phyloP scores from a whole-genome alignment of 2,888 invertebrate genomes.

The Hoplodrina blanda region DNA sequence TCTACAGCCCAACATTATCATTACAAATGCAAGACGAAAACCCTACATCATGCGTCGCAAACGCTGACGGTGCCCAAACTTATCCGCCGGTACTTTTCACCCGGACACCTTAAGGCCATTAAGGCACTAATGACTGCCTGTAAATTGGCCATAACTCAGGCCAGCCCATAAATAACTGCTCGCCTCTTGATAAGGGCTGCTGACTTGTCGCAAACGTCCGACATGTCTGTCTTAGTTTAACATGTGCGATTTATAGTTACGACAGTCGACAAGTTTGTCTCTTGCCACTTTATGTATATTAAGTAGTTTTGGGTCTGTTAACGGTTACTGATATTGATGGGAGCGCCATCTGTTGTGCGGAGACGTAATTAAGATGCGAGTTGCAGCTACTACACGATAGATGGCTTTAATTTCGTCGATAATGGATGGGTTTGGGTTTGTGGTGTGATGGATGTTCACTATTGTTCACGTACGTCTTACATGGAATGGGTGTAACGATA shows the following conservation, averaged over 20 bases:
- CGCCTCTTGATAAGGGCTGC: conserved; percentile 88
- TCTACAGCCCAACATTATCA: conserved; percentile 51
- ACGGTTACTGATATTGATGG: conserved; percentile 62
- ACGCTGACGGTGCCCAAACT: conserved; percentile 82
- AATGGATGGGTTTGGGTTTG: conserved; percentile 23
- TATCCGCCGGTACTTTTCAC: conserved; percentile 83
- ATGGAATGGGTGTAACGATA: not conserved
- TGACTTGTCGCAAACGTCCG: conserved; percentile 85
- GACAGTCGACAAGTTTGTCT: conserved; percentile 61
- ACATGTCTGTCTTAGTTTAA: conserved; percentile 87
- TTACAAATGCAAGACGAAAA: conserved; percentile 67
- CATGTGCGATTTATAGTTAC: conserved; percentile 85
- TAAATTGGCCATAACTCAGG: conserved; percentile 90
- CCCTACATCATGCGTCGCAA: conserved; percentile 72
- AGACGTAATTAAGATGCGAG: conserved; percentile 61
- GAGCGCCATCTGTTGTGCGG: conserved; percentile 62
- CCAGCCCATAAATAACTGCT: conserved; percentile 86
- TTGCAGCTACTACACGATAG: conserved; percentile 52
- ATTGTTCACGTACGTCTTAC: not conserved
- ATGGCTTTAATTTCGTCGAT: conserved; percentile 60
- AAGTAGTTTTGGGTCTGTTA: conserved; percentile 65
- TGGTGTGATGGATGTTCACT: conserved; percentile 23
- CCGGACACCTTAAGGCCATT: conserved; percentile 89
- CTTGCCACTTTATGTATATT: conserved; percentile 65
- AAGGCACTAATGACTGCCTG: conserved; percentile 90